These are phyloP conservation scores for Canis aureus DNA, from an alignment of 2,113 vertebrate species.

Conservation along the genomic window DNA sequence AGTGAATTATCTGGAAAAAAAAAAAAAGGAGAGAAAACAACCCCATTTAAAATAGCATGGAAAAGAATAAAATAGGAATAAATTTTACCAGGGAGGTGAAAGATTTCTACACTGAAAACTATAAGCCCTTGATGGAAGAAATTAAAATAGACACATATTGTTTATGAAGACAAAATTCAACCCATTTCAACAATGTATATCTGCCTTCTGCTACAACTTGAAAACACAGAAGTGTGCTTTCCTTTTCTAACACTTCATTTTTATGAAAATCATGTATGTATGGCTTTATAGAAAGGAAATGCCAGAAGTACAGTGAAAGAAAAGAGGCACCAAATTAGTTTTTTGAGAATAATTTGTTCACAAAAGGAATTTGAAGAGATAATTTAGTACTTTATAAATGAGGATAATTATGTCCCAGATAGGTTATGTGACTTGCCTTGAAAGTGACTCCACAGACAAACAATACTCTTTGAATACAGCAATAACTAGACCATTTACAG, in stretches of 20 bases:
- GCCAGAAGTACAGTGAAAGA: neutral
- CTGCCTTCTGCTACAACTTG: neutral
- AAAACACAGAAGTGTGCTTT: neutral
- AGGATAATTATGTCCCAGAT: neutral
- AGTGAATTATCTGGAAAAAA: neutral
- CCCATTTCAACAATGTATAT: too few relatives aligned
- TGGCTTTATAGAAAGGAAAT: neutral
- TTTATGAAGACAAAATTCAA: neutral
- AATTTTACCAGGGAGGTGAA: neutral
- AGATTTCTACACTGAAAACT: neutral
- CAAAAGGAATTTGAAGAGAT: neutral
- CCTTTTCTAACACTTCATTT: neutral
- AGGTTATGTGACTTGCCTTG: neutral
- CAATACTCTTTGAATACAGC: neutral
- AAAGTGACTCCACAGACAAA: neutral
- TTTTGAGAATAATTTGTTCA: neutral
- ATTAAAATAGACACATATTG: neutral
- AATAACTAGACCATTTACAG: neutral
- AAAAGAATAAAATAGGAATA: neutral
- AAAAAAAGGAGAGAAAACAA: neutral
- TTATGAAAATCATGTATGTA: neutral
- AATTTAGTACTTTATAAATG: neutral
- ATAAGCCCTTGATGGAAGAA: neutral
- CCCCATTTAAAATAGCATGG: neutral
- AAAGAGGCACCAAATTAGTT: neutral